Percentiles rank a stretch among this genome's conserved stretches.
Conservation (phyloP, 2,113 vertebrate genomes). For the Junco hyemalis region DNA sequence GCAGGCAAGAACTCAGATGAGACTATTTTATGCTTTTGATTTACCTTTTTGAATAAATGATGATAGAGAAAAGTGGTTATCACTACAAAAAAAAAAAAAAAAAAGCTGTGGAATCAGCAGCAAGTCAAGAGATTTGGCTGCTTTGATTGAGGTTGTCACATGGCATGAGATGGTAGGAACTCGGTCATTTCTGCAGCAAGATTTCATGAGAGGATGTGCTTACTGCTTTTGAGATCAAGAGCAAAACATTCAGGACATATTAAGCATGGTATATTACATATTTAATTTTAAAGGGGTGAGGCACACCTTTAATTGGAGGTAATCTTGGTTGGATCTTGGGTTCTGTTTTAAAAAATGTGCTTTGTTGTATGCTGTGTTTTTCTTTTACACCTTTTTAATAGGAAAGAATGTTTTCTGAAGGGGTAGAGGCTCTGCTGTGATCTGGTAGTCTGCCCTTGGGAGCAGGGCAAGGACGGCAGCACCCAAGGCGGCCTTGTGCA, state of each 20-base stretch:
- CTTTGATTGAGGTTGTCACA: constrained; percentile 31
- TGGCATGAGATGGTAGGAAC: background rate
- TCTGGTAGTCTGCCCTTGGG: background rate
- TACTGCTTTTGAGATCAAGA: constrained; percentile 19
- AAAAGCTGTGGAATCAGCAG: constrained; percentile 45
- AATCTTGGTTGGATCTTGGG: background rate
- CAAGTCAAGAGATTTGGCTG: constrained; percentile 16
- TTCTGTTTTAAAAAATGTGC: background rate
- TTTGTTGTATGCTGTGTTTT: background rate
- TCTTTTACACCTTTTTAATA: background rate
- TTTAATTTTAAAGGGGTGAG: constrained; percentile 19
- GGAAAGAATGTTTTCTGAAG: background rate
- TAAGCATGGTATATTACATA: background rate
- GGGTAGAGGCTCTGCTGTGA: background rate
- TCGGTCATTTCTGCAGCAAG: background rate
- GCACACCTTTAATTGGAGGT: background rate
- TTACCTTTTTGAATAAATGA: constrained; percentile 62
- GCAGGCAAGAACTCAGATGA: constrained; percentile 33
- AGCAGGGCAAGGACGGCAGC: background rate
- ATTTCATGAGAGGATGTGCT: background rate
- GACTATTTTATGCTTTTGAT: constrained; percentile 48
- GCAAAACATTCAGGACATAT: background rate
- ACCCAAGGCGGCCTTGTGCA: background rate
- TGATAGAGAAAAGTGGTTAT: constrained; percentile 45
- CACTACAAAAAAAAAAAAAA: background rate